These are phyloP conservation scores for Argentina silus DNA, from an alignment of 2,797 vertebrate genomes.

Conservation along the genomic window DNA sequence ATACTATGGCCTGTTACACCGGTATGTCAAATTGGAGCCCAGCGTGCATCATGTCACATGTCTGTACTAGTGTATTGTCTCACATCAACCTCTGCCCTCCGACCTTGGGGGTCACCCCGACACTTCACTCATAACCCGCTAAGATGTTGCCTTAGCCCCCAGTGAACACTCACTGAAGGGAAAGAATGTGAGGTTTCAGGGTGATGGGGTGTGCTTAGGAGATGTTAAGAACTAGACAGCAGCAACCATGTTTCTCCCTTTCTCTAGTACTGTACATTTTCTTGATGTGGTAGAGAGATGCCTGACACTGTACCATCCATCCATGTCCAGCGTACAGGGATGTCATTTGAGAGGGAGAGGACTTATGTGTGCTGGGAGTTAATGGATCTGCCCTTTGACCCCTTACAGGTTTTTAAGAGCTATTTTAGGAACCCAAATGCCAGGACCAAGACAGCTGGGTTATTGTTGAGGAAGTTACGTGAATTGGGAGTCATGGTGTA, in stretches of 20 bases:
- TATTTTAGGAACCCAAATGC: slow-evolving; percentile 35
- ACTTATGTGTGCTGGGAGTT: slow-evolving; percentile 27
- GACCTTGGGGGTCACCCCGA: slow-evolving; percentile 29
- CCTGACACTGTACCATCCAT: too few relatives aligned
- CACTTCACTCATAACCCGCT: slow-evolving; percentile 12
- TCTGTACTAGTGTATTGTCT: slow-evolving; percentile 28
- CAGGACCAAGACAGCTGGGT: slow-evolving; percentile 39
- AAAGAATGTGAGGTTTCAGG: too few relatives aligned
- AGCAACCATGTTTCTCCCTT: too few relatives aligned
- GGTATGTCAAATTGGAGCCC: slow-evolving; percentile 21
- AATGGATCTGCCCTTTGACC: slow-evolving; percentile 53
- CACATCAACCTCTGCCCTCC: slow-evolving; percentile 32
- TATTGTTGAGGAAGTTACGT: slow-evolving; percentile 48
- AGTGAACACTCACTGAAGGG: too few relatives aligned
- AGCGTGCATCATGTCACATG: slow-evolving; percentile 19
- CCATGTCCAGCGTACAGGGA: slow-evolving; percentile 33
- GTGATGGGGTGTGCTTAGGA: too few relatives aligned
- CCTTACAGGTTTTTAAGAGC: slow-evolving; percentile 44
- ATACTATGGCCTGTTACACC: too few relatives aligned
- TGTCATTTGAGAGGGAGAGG: slow-evolving; percentile 31
- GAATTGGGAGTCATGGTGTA: slow-evolving; percentile 41
- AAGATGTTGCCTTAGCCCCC: not conserved
- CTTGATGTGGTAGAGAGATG: too few relatives aligned
- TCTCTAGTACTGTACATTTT: too few relatives aligned
- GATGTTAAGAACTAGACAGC: too few relatives aligned